These are phyloP conservation scores for Acrossocheilus wenchowensis DNA, from an alignment of 2,797 vertebrate genomes.

Conservation along the genomic window DNA sequence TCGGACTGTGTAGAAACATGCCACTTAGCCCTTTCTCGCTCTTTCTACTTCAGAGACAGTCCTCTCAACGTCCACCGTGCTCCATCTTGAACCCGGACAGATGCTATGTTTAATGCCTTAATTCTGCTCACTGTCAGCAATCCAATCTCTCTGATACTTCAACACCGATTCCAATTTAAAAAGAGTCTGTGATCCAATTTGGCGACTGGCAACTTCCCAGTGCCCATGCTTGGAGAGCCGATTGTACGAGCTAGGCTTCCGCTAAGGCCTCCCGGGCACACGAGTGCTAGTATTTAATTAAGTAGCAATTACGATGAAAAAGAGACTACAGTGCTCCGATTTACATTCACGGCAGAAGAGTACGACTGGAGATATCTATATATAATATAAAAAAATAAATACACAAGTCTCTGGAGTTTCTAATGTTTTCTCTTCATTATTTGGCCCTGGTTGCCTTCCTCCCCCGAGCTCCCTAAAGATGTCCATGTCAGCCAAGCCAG, in stretches of 20 bases:
- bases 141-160: constrained; percentile 65
- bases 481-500: constrained; percentile 21
- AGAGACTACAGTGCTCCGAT: constrained; percentile 36
- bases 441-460: constrained; percentile 16
- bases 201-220: constrained; percentile 61
- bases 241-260: constrained; percentile 41
- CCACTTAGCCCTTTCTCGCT: constrained; percentile 25
- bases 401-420: constrained; percentile 6
- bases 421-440: constrained; percentile 34
- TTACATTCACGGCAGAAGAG: constrained; percentile 15
- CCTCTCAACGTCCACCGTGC: constrained; percentile 6
- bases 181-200: constrained; percentile 65
- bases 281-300: constrained; percentile 53
- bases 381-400: constrained; percentile 2
- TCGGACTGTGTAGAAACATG: constrained; percentile 5
- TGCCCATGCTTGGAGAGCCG: constrained; percentile 40
- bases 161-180: constrained; percentile 67
- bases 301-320: constrained; percentile 54
- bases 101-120: constrained; percentile 66
- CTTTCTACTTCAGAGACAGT: constrained; percentile 31
- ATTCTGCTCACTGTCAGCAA: constrained; percentile 63
- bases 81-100: constrained; percentile 55
- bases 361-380: background rate
- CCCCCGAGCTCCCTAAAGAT: constrained; percentile 30
- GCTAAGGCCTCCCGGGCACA: constrained; percentile 35